A percentile compares a stretch with the other conserved stretches of the same genome.
phyloP scores from a whole-genome alignment of 2,797 vertebrate species.

The Helostoma temminkii region DNA sequence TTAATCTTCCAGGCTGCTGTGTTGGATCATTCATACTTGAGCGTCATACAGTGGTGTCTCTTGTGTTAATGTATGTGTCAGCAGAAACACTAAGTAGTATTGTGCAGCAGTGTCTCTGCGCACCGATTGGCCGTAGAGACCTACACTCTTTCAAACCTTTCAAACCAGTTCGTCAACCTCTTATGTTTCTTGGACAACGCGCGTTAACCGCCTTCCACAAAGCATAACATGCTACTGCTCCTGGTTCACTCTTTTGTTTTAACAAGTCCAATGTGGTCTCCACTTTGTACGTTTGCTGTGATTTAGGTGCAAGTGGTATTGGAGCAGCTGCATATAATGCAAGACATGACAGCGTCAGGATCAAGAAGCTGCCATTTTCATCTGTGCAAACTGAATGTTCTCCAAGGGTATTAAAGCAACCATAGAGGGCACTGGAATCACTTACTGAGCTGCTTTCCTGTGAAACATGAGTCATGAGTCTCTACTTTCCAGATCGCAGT shows the following conservation, averaged over 20 bases:
- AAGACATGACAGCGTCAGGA: constrained; percentile 59
- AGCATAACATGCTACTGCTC: constrained; percentile 79
- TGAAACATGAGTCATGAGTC: constrained; percentile 64
- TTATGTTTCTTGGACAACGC: constrained; percentile 77
- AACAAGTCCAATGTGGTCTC: constrained; percentile 77
- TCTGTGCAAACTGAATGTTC: constrained; percentile 41
- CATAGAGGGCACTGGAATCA: constrained; percentile 50
- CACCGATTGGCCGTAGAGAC: constrained; percentile 43
- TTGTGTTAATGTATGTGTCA: constrained; percentile 48
- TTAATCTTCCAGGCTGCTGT: constrained; percentile 22
- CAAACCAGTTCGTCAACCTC: constrained; percentile 65
- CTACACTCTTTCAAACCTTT: constrained; percentile 70
- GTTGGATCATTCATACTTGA: constrained; percentile 11
- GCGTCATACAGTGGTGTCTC: constrained; percentile 42
- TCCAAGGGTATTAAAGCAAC: constrained; percentile 70
- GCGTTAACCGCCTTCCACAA: constrained; percentile 74
- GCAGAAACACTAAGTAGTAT: constrained; percentile 51
- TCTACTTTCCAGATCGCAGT: constrained; percentile 20
- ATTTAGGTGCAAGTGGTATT: constrained; percentile 58
- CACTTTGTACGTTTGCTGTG: constrained; percentile 44
- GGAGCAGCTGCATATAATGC: constrained; percentile 64
- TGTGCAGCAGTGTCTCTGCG: constrained; percentile 32
- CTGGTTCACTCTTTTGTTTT: constrained; percentile 74
- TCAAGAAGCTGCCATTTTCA: constrained; percentile 62
- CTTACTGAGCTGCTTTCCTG: constrained; percentile 57